Base-by-base conservation (phyloP, 1,140 invertebrate species). In the Mycetomoellerius zeteki region DNA sequence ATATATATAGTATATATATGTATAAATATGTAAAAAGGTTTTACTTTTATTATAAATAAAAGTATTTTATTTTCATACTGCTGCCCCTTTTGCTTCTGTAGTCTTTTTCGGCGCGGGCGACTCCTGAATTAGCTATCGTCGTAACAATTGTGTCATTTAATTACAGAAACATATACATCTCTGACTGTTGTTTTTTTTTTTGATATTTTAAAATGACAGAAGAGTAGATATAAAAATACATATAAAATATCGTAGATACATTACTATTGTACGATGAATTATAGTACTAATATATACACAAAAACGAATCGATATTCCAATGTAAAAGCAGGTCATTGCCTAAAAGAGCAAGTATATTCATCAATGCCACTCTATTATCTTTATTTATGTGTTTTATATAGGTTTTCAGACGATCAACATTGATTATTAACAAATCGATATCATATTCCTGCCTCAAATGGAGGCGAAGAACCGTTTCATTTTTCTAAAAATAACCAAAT, bases 31-130 rank as follows among this genome's bases (percentile, higher is more conserved):
- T 81, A 80, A 85, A 58, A 58, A 60, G 19, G 8, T 64, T 85
- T 85, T 64, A 71, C 27, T 50, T 43, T 24, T 84, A 65, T 71
- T 54, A 65, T 6, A 65, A 85, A 85, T 85, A 85, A 85, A 85
- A 58, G 8, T 27, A 30, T 78, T 85, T 65, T 85, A 85, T 85
- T 85, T 85, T 85, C 33, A 54, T 37, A 85, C 73, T 64, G 58
- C 43, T 16, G 43, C 33, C n/a, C 21, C 8, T 12, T 62, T 64
- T 14, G 7, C 4, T 76, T 75, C 19, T 30, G 14, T 33, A n/a
- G 10, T 60, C 8, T 77, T 33, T 8, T 52, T 6, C 24, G 10
- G 47, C 21, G 14, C 14, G 4, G 24, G 5, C 43, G n/a, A 65
- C 2, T n/a, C 30, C 4, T 37, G 30, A 69, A 33, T n/a, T 24